phyloP scores from a whole-genome alignment of 2,888 invertebrate genomes.

The Altica lythri region DNA sequence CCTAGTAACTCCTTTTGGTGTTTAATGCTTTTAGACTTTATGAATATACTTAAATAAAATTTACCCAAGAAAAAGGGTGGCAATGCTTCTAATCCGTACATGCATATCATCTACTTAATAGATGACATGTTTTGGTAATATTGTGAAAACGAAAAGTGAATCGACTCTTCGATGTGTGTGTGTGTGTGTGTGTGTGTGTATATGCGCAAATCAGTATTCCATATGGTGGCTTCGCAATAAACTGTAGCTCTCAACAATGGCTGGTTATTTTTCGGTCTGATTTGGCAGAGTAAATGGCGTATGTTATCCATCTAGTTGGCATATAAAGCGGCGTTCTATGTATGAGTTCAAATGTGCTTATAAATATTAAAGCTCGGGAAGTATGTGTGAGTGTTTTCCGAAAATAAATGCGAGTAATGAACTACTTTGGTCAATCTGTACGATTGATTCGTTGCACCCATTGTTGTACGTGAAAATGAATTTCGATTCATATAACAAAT shows the following conservation, averaged over 20 bases:
- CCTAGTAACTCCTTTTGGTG: too few species aligned
- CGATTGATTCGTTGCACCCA: slow-evolving; percentile 17
- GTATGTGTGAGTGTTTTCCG: slow-evolving; percentile 36
- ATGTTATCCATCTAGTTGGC: slow-evolving; percentile 54
- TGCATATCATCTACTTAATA: slow-evolving; percentile 41
- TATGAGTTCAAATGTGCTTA: slow-evolving; percentile 43
- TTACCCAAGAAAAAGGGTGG: too few species aligned
- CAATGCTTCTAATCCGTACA: too few species aligned
- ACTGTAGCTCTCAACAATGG: slow-evolving; percentile 53
- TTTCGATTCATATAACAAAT: too few species aligned
- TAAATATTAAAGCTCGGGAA: slow-evolving; percentile 41
- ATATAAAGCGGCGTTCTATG: slow-evolving; percentile 44
- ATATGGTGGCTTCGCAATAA: slow-evolving; percentile 51
- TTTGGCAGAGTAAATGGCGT: slow-evolving; percentile 53
- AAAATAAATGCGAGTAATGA: slow-evolving; percentile 31
- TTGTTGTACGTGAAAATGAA: slow-evolving; percentile 1
- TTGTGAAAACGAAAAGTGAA: slow-evolving; percentile 41
- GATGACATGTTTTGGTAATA: slow-evolving; percentile 45
- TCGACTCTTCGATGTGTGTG: slow-evolving; percentile 39
- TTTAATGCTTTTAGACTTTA: too few species aligned
- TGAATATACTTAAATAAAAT: too few species aligned
- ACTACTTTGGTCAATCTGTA: slow-evolving; percentile 21
- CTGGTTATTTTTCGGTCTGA: slow-evolving; percentile 55
- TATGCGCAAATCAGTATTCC: slow-evolving; percentile 49
- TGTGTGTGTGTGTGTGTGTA: slow-evolving; percentile 37